phyloP scores from a whole-genome alignment of 2,797 vertebrate species.

The Chelonia mydas region DNA sequence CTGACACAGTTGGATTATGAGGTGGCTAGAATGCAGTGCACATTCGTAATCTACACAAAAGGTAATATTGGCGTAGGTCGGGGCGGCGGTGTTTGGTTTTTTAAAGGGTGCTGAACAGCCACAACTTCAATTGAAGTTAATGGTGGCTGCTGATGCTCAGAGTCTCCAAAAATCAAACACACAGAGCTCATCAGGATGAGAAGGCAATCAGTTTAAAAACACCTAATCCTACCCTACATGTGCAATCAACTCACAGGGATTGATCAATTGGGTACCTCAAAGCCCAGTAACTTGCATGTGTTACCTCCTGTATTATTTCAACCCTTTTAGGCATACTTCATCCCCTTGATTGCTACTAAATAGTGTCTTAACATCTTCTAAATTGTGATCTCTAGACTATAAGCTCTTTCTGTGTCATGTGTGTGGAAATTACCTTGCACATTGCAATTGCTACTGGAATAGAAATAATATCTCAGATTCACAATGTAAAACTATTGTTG shows the following conservation, averaged over 20 bases:
- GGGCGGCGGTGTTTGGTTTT: background rate
- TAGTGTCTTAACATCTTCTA: background rate
- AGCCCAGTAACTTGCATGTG: background rate
- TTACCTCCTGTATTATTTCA: background rate
- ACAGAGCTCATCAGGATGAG: background rate
- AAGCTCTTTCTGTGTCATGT: background rate
- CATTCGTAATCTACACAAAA: background rate
- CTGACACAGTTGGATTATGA: background rate
- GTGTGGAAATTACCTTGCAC: background rate
- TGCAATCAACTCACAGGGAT: background rate
- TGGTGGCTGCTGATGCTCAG: background rate
- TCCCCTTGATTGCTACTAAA: background rate
- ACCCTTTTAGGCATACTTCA: no score
- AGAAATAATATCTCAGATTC: background rate
- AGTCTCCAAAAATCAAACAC: fast-evolving
- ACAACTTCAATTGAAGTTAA: no score
- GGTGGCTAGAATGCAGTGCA: background rate
- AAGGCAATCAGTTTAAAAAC: background rate
- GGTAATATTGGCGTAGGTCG: background rate
- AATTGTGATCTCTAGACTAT: background rate
- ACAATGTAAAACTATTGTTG: background rate
- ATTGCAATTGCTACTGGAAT: background rate
- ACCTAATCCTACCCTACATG: background rate
- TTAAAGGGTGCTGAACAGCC: background rate
- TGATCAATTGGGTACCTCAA: background rate